Evolutionary conservation across 1,140 invertebrate species (phyloP).

Genomic region (Thrips palmi): DNA sequence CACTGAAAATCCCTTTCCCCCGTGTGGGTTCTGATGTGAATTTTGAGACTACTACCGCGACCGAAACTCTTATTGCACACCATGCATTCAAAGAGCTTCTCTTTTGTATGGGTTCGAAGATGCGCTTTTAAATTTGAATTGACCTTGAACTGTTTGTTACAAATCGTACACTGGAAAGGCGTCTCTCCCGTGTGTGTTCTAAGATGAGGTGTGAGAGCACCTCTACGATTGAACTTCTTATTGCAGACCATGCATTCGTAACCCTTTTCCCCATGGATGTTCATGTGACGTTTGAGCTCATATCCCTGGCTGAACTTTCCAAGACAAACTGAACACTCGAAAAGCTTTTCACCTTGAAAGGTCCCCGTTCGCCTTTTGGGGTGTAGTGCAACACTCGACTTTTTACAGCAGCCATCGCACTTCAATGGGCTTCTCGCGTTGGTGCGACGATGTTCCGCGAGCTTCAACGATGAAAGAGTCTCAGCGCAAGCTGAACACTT

Average conservation of each 20-base stretch:
- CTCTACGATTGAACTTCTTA: constrained; percentile 45
- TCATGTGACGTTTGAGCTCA: constrained; percentile 36
- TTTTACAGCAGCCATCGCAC: no score
- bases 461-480: no score
- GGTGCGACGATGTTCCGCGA: no score
- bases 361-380: no score
- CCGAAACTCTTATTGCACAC: constrained; percentile 27
- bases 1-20: constrained; percentile 49
- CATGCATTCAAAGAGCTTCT: constrained; percentile 25
- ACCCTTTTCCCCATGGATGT: constrained; percentile 44
- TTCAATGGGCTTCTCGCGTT: no score
- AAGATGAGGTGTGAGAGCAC: constrained; percentile 36
- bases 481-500: no score
- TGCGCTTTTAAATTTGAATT: constrained; percentile 14
- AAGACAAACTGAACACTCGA: constrained; percentile 33
- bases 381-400: no score
- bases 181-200: constrained; percentile 36
- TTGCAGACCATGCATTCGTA: constrained; percentile 50
- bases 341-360: no score
- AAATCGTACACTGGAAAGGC: constrained; percentile 30
- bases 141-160: constrained; percentile 28
- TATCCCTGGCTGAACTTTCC: constrained; percentile 32
- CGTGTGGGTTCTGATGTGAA: constrained; percentile 33
- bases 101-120: constrained; percentile 11
- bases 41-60: constrained; percentile 26